A percentile compares a stretch with the other conserved stretches of the same genome.
Evolutionary conservation across 2,888 invertebrate genomes (phyloP).

Genomic region (Xestia ashworthii): DNA sequence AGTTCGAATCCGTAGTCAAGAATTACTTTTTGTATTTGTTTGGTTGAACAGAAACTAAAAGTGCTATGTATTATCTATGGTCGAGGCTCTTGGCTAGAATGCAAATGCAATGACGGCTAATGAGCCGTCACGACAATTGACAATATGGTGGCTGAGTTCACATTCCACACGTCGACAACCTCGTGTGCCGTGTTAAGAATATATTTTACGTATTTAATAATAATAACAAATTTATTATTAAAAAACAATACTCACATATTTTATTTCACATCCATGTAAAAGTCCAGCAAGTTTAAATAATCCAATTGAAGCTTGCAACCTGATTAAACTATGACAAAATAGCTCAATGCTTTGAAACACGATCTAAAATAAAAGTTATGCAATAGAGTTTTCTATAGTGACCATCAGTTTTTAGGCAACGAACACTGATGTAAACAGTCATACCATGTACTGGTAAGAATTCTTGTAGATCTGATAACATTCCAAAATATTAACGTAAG

Average conservation of each 20-base stretch:
- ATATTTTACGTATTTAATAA: too few relatives aligned
- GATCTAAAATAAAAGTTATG: neutral
- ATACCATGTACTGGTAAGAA: constrained; percentile 11
- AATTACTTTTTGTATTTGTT: too few relatives aligned
- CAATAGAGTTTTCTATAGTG: neutral
- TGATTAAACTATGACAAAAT: neutral
- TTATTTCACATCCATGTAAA: neutral
- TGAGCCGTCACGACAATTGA: too few relatives aligned
- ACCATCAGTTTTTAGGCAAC: neutral
- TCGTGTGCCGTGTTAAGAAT: too few relatives aligned
- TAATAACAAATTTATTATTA: too few relatives aligned
- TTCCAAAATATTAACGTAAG: constrained; percentile 32
- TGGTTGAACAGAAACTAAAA: too few relatives aligned
- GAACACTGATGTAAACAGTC: neutral
- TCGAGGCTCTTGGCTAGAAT: too few relatives aligned
- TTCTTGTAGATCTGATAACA: constrained; percentile 18
- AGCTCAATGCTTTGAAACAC: neutral
- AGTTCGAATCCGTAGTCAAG: too few relatives aligned
- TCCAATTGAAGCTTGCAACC: neutral
- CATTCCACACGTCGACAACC: too few relatives aligned
- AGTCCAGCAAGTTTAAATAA: neutral
- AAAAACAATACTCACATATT: neutral
- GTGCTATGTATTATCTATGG: too few relatives aligned
- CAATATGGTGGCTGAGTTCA: too few relatives aligned
- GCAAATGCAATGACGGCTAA: too few relatives aligned